Base-by-base conservation (phyloP, 2,797 vertebrate species). In the Diceros bicornis region DNA sequence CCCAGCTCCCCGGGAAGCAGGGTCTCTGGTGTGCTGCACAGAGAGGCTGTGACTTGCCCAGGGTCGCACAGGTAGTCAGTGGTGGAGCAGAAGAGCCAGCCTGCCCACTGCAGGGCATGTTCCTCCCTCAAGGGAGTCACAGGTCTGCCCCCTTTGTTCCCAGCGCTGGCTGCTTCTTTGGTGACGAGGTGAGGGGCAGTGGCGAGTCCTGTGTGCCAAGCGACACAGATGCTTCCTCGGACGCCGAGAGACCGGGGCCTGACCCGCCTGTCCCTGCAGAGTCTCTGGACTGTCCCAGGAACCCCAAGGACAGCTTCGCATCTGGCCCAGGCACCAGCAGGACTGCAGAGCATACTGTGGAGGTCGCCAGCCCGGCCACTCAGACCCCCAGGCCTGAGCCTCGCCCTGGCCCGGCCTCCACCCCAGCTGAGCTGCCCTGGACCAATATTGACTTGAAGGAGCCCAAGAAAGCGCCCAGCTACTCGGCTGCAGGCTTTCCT, bases 111-210 rank as follows among this genome's bases (percentile, higher is more conserved):
- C 47, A 27, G 47, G 1, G 1, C 2, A 0, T 13, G 32, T 2
- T 32, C 10, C 44, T 55, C 89, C 29, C 34, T 16, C 13, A 0
- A 32, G n/a, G 9, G 50, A 52, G 52, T 97, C 71, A 97, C 6
- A 0, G 44, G 77, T 82, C 78, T 64, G 50, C 20, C 84, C 87
- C 95, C 97, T 93, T 88, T 37, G 88, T 97, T 93, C 69, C 98
- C 97, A 99, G 99, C 32, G 99, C 99, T 13, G 99, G 99, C 96
- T 99, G 99, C 98, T 99, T 99, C 98, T 99, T 99, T 98, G 99
- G 99, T 0, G 99, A 99, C 10, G 99, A 99, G 98, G 99, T 99
- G 77, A 99, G 98, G 68, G 98, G 98, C 96, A 99, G 99, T 66
- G 99, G 98, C 0, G 99, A 99, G 4, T 99, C 98, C 0, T 97